Evolutionary conservation across 53 echinoderm and acorn worm genomes (phyloP).

Genomic region (Zoroaster sp.): DNA sequence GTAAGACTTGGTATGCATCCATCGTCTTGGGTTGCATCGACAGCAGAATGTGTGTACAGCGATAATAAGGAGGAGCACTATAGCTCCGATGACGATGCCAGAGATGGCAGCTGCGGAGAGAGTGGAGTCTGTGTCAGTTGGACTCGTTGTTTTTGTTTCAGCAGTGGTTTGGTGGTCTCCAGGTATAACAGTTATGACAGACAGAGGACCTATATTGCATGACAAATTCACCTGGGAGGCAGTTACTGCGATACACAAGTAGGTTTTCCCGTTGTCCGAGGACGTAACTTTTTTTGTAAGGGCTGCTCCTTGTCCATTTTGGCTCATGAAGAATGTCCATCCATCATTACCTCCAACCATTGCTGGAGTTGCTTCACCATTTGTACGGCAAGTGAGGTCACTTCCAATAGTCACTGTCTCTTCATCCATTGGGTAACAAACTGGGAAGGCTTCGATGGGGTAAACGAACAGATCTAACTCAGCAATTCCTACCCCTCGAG

Average conservation of each 20-base stretch:
- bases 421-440: not conserved
- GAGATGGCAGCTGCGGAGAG: not conserved
- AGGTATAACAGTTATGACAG: not conserved
- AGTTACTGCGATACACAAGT: not conserved
- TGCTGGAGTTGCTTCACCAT: not conserved
- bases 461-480: not conserved
- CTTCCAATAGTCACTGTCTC: not conserved
- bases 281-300: not conserved
- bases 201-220: constrained; percentile 20
- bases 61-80: not conserved
- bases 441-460: not conserved
- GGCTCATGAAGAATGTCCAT: not conserved
- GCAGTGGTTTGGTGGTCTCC: not conserved
- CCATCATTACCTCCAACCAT: not conserved
- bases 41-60: constrained; percentile 11
- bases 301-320: not conserved
- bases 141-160: not conserved
- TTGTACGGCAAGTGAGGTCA: not conserved
- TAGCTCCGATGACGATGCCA: not conserved
- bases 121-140: not conserved
- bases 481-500: not conserved
- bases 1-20: not conserved
- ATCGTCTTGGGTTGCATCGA: not conserved
- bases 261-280: not conserved
- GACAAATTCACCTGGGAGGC: not conserved